phyloP scores from a whole-genome alignment of 2,888 invertebrate genomes.

The Drosophila eohydei region DNA sequence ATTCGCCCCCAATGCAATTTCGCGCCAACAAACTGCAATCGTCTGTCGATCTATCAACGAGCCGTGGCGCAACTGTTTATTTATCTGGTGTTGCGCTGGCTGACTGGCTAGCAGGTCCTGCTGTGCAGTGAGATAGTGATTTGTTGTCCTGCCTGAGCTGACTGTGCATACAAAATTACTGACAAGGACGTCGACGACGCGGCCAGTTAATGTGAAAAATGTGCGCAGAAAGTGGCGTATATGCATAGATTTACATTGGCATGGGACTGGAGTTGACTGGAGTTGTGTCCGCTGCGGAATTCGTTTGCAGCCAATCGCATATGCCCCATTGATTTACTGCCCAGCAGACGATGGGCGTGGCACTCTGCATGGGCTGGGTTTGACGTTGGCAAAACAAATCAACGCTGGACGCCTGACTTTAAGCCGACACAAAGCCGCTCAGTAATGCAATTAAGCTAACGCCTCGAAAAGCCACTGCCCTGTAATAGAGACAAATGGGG shows the following conservation, averaged over 20 bases:
- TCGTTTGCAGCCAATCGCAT: constrained; percentile 52
- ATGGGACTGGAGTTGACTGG: constrained; percentile 1
- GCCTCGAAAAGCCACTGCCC: constrained; percentile 31
- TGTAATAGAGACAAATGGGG: not conserved
- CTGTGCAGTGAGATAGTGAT: constrained; percentile 63
- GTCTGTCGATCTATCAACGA: constrained; percentile 70
- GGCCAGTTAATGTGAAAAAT: constrained; percentile 77
- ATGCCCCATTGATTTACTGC: constrained; percentile 67
- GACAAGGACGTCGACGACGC: constrained; percentile 56
- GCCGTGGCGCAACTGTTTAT: constrained; percentile 56
- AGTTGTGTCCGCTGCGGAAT: constrained; percentile 32
- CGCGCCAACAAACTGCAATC: constrained; percentile 58
- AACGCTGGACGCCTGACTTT: constrained; percentile 56
- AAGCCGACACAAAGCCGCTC: constrained; percentile 77
- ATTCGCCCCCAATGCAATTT: constrained; percentile 40
- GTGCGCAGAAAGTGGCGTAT: constrained; percentile 65
- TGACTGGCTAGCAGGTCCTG: constrained; percentile 38
- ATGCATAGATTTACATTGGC: constrained; percentile 66
- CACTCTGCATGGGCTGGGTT: constrained; percentile 3
- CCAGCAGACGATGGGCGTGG: constrained; percentile 27
- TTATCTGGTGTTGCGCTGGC: constrained; percentile 44
- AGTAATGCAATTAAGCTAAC: constrained; percentile 72
- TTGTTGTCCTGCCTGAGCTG: constrained; percentile 69
- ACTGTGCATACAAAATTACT: constrained; percentile 76
- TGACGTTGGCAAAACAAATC: constrained; percentile 63